Evolutionary conservation across 2,888 invertebrate species (phyloP).

Genomic region (Isoperla grammatica): DNA sequence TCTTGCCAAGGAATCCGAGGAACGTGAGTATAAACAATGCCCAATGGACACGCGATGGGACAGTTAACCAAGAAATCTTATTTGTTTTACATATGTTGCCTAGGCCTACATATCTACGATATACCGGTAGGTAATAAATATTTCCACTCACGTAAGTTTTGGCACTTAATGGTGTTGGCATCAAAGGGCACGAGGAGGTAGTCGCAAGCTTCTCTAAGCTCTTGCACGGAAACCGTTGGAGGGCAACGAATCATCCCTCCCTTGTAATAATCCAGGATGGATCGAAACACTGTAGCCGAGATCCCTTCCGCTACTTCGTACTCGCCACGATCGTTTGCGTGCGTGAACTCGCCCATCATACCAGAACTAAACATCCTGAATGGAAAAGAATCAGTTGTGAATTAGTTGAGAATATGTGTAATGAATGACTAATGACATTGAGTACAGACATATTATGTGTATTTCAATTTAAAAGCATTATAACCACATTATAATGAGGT

Average conservation of each 20-base stretch:
- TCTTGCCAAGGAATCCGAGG: no score
- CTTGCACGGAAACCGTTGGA: constrained; percentile 91
- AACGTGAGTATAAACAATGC: no score
- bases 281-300: constrained; percentile 89
- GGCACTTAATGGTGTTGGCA: constrained; percentile 89
- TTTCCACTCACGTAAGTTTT: constrained; percentile 77
- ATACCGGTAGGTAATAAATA: no score
- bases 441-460: no score
- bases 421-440: constrained; percentile 2
- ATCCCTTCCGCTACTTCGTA: constrained; percentile 97
- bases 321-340: constrained; percentile 94
- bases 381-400: not conserved
- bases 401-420: not conserved
- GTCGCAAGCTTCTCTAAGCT: constrained; percentile 96
- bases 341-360: constrained; percentile 67
- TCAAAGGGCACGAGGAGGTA: constrained; percentile 97
- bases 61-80: no score
- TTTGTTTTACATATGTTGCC: no score
- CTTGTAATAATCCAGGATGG: constrained; percentile 92
- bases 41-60: no score
- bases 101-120: no score
- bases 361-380: constrained; percentile 90
- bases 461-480: no score
- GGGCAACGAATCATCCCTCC: constrained; percentile 91
- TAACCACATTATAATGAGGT: no score